phyloP scores from a whole-genome alignment of 2,888 invertebrate species.

The Seira musarum region DNA sequence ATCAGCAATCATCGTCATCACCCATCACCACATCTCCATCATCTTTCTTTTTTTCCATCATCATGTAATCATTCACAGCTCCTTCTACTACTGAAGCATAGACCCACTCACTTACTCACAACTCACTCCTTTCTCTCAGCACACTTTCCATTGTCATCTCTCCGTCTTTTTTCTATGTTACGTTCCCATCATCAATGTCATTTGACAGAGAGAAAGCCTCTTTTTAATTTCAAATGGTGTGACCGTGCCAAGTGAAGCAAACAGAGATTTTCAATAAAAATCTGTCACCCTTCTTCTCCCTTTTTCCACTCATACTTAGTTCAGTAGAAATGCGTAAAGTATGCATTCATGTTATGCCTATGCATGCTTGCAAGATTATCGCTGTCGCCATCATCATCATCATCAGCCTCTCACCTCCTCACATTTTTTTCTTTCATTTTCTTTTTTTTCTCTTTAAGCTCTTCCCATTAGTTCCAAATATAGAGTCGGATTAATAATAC shows the following conservation, averaged over 20 bases:
- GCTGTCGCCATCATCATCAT: no score
- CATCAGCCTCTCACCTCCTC: no score
- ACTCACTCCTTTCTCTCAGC: slow-evolving; percentile 15
- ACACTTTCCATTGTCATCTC: slow-evolving; percentile 14
- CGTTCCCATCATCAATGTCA: slow-evolving; percentile 43
- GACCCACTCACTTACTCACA: slow-evolving; percentile 24
- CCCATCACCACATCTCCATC: neutral
- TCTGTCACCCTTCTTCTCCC: slow-evolving; percentile 42
- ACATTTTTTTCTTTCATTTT: slow-evolving; percentile 38
- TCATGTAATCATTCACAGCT: slow-evolving; percentile 36
- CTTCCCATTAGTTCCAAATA: slow-evolving; percentile 41
- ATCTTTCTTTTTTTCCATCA: slow-evolving; percentile 16
- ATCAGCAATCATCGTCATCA: slow-evolving; percentile 48
- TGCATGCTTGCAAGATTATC: slow-evolving; percentile 63
- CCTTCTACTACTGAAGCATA: slow-evolving; percentile 4
- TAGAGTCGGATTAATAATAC: slow-evolving; percentile 41
- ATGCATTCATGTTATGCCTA: slow-evolving; percentile 45
- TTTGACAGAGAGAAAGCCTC: slow-evolving; percentile 37
- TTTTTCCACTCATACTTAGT: slow-evolving; percentile 25
- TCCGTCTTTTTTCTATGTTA: slow-evolving; percentile 9
- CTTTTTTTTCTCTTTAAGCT: slow-evolving; percentile 30
- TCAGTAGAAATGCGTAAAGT: no score
- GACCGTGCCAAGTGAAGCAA: slow-evolving; percentile 68
- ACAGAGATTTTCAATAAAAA: slow-evolving; percentile 67
- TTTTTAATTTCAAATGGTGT: slow-evolving; percentile 67